Base-by-base conservation (phyloP, 2,113 vertebrate species). In the Toxotes jaculatrix region DNA sequence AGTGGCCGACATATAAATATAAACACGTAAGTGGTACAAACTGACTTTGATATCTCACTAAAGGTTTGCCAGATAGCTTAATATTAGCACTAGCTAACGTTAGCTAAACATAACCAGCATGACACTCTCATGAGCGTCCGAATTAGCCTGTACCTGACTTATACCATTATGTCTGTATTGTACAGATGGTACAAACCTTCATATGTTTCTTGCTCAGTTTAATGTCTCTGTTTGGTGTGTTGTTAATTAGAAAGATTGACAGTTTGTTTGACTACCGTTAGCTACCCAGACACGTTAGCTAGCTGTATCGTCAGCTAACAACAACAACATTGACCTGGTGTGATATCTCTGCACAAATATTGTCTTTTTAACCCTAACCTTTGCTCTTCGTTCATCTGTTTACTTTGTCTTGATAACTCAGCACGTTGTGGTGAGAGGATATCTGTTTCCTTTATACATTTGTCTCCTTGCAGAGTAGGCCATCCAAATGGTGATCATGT, bases 401-500 rank as follows among this genome's bases (percentile, higher is more conserved):
- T 16, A 23, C 9, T 49, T 32, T 38, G 5, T 34, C 21, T 69
- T 31, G 13, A 13, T 10, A 11, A 51, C 12, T 1, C 1, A 1
- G 7, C 11, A n/a, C 17, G 1, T 32, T 45, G 8, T 8, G 9
- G 0, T 62, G n/a, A 69, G 31, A 16, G 7, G 5, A 11, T 17
- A 5, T 16, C 0, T 3, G 2, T 43, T 31, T 4, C 21, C 8
- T 36, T 47, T 70, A n/a, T 71, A 0, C 8, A 4, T 40, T 17
- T 14, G 23, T 65, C 7, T 12, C 1, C 17, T 16, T 80, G 47
- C 77, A 91, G 87, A 42, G 34, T 19, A 68, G 51, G 80, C 72
- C 73, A 21, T 85, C 88, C 72, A 87, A 66, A 94, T 94, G 93
- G 93, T 94, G 78, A 89, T 91, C 94, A 97, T 98, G 86, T 97